Evolutionary conservation across 2,888 invertebrate genomes (phyloP), one percentile per base, ranked within the genome.

Genomic region (Magallana nippona): DNA sequence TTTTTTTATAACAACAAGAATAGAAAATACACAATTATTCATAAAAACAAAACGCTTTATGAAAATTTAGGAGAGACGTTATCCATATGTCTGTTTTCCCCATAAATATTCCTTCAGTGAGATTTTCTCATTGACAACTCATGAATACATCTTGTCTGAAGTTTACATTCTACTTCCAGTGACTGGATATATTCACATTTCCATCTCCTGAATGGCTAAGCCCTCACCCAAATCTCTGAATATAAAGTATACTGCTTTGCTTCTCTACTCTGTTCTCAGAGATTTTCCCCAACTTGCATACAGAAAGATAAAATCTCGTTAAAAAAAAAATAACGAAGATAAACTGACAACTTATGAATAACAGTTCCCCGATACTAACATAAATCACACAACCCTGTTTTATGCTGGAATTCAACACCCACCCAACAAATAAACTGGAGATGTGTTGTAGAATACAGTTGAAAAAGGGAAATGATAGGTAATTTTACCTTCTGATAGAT

Each of bases 41-140:
- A 44, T 44, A 44, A 44, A 44, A 44, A 44, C 44, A 44, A 44
- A 44, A 44, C 44, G 3, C 44, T 44, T 44, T 44, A 44, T 44
- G 44, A 44, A 44, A 44, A 44, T 44, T 44, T 44, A 27, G 10
- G 63, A 27, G 32, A 22, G 63, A 27, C 63, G 32, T 71, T 71
- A 71, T 71, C 32, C 63, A 71, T 27, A 71, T 27, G 32, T 71
- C 63, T 71, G 22, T 71, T 27, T 71, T 71, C 32, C 63, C 63
- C 22, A 27, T 71, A 71, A 71, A 27, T n/a, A 22, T 71, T 22
- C 63, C 32, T 32, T 71, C 32, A 32, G 22, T 15, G 32, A 71
- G 63, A 22, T 27, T 22, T 32, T 71, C 63, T 22, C 19, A 71
- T 71, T 71, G 63, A 71, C 63, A 71, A 27, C 27, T 71, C 27